These are phyloP conservation scores for Drosophila kanapiae DNA, from an alignment of 1,140 invertebrate species.

Conservation along the genomic window DNA sequence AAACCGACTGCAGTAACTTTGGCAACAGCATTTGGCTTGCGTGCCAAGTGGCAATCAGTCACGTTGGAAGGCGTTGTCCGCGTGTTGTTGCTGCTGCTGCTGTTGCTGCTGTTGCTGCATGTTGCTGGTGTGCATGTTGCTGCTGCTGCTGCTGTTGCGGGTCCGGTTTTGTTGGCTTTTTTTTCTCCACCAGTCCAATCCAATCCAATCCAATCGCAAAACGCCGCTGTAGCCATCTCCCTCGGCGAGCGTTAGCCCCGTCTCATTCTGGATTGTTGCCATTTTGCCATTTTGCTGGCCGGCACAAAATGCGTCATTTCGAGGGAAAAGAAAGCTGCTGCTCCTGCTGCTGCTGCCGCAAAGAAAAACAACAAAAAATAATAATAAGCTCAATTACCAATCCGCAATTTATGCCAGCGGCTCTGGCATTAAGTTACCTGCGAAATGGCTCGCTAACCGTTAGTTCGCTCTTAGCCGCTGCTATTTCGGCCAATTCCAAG, in stretches of 20 bases:
- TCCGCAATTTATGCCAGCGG: conserved; percentile 46
- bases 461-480: conserved; percentile 49
- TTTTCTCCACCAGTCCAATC: conserved; percentile 35
- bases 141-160: conserved; percentile 16
- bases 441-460: conserved; percentile 52
- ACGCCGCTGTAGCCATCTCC: conserved; percentile 41
- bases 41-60: conserved; percentile 83
- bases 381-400: conserved; percentile 71
- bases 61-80: conserved; percentile 77
- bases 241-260: not conserved
- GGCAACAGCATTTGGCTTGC: conserved; percentile 51
- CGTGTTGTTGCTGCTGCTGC: conserved; percentile 26
- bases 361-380: conserved; percentile 9
- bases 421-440: conserved; percentile 30
- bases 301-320: conserved; percentile 65
- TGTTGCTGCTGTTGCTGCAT: conserved; percentile 19
- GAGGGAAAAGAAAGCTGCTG: conserved; percentile 40
- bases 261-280: conserved; percentile 24
- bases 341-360: conserved; percentile 20
- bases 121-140: conserved; percentile 13
- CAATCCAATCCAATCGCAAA: conserved; percentile 71
- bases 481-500: not conserved
- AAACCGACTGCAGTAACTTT: conserved; percentile 52
- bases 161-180: conserved; percentile 63
- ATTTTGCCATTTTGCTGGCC: conserved; percentile 71